phyloP scores from a whole-genome alignment of 2,888 invertebrate genomes.

The Drosophila mayaguana region DNA sequence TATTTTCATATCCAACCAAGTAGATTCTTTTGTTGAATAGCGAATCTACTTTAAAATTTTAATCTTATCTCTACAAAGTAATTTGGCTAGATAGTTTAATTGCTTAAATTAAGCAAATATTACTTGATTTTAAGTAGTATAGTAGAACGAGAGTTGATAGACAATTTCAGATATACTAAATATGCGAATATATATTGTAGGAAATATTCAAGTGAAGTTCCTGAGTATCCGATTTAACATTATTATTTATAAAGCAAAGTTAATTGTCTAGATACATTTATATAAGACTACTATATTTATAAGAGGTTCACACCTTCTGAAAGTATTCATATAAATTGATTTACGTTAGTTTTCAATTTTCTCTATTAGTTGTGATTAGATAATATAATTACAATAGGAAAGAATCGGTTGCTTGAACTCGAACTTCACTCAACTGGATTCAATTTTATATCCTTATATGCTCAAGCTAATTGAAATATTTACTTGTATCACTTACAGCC shows the following conservation, averaged over 20 bases:
- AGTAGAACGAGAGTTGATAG: neutral
- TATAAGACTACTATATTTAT: neutral
- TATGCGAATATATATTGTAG: neutral
- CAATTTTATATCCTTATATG: neutral
- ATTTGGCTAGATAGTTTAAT: neutral
- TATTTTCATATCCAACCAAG: neutral
- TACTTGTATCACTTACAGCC: conserved; percentile 88
- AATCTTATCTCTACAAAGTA: conserved; percentile 1
- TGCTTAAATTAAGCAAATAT: neutral
- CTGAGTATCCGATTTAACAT: neutral
- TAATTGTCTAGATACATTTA: neutral
- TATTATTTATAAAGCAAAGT: neutral
- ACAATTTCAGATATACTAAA: neutral
- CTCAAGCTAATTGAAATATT: neutral
- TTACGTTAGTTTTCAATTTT: neutral
- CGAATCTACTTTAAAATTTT: neutral
- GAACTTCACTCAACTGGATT: neutral
- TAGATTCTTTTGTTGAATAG: neutral
- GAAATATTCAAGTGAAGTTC: neutral
- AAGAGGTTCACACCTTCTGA: no score
- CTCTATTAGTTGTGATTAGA: neutral
- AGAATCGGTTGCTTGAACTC: neutral
- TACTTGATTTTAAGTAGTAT: neutral
- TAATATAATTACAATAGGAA: neutral
- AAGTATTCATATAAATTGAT: neutral